These are phyloP conservation scores for Iselma pallidipennis DNA, from an alignment of 2,888 invertebrate genomes.

Conservation along the genomic window DNA sequence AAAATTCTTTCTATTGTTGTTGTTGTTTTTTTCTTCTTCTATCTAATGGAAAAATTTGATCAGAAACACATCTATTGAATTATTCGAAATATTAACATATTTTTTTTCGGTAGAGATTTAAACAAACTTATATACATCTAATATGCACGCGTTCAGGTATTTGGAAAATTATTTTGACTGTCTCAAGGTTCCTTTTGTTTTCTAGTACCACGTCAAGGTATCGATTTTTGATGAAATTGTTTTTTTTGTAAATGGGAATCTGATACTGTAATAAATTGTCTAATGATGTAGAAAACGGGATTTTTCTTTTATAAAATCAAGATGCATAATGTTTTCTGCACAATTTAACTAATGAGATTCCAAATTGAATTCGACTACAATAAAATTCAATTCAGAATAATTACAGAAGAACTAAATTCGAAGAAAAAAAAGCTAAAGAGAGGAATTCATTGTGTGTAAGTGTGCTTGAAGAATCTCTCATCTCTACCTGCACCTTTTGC, in stretches of 20 bases:
- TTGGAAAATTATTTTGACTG: constrained; percentile 38
- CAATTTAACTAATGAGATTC: constrained; percentile 22
- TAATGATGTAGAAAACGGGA: constrained; percentile 33
- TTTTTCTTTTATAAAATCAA: constrained; percentile 26
- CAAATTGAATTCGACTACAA: constrained; percentile 2
- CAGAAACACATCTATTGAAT: constrained; percentile 34
- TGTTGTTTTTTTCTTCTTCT: no score
- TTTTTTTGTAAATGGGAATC: constrained; percentile 37
- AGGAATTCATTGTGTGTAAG: neutral
- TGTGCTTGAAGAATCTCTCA: neutral
- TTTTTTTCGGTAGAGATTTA: constrained; percentile 26
- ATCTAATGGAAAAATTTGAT: no score
- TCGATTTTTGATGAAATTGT: constrained; percentile 39
- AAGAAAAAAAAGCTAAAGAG: neutral
- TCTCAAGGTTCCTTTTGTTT: constrained; percentile 45
- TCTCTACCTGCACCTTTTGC: constrained; percentile 20
- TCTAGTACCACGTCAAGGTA: constrained; percentile 19
- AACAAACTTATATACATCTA: neutral
- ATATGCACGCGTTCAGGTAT: constrained; percentile 37
- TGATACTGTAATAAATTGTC: constrained; percentile 35
- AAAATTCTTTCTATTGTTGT: neutral
- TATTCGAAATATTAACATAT: constrained; percentile 46
- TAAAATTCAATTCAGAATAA: constrained; percentile 7
- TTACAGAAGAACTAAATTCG: neutral
- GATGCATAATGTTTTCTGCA: constrained; percentile 24